A percentile compares a stretch with the other conserved stretches of the same genome.
phyloP scores from a whole-genome alignment of 2,888 invertebrate genomes.

The Mythimna vitellina region DNA sequence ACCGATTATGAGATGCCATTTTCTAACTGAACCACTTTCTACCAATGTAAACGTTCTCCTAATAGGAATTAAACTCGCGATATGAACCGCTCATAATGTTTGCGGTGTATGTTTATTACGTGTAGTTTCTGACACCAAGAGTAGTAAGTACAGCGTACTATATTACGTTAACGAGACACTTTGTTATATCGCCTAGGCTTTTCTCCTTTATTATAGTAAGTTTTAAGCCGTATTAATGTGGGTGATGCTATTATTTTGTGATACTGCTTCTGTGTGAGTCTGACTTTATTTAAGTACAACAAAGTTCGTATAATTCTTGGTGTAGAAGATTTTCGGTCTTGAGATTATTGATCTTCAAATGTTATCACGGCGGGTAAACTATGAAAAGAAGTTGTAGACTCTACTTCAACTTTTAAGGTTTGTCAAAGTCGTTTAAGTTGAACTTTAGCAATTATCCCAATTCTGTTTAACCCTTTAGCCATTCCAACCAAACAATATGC shows the following conservation, averaged over 20 bases:
- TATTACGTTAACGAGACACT: slow-evolving; percentile 52
- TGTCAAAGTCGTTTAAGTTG: too few relatives aligned
- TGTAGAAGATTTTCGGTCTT: background rate
- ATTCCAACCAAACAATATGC: slow-evolving; percentile 13
- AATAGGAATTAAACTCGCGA: slow-evolving; percentile 45
- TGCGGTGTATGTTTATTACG: slow-evolving; percentile 55
- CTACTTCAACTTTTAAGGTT: background rate
- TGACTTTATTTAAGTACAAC: background rate
- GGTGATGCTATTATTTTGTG: slow-evolving; percentile 31
- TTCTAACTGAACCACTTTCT: slow-evolving; percentile 14
- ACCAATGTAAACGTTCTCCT: slow-evolving; percentile 24
- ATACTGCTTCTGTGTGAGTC: slow-evolving; percentile 10
- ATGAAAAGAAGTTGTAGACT: background rate
- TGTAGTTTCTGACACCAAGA: slow-evolving; percentile 50
- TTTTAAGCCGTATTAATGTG: slow-evolving; percentile 46
- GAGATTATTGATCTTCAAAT: background rate
- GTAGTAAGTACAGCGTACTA: slow-evolving; percentile 39
- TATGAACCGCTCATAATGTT: slow-evolving; percentile 50
- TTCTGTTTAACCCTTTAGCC: background rate
- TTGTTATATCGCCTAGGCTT: slow-evolving; percentile 44
- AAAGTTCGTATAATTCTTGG: background rate
- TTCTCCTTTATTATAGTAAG: slow-evolving; percentile 42
- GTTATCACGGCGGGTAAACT: background rate
- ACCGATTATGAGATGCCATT: background rate
- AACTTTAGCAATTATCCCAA: slow-evolving; percentile 6